Evolutionary conservation across 92 coral and sea anemone genomes (phyloP), one percentile per base, ranked within the genome.

Genomic region (Porites rus): DNA sequence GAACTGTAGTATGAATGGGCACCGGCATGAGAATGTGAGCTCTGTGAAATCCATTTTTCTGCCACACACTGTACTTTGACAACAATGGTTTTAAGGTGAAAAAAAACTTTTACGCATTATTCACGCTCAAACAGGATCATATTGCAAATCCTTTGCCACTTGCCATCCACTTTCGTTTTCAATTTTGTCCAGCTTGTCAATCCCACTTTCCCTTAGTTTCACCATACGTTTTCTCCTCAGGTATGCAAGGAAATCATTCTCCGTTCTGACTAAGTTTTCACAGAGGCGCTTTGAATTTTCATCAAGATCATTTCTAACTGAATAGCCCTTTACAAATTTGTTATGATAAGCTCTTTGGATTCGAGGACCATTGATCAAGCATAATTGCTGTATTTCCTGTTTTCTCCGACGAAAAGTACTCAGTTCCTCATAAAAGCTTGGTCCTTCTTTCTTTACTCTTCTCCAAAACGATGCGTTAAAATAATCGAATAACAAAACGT

Each of bases 251-350:
- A 88, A 93, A 28, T 92, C 84, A 61, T 91, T 81, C 59, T 93
- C 96, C 51, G 75, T 91, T 74, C 94, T 85, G 77, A 92, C 83
- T 83, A 93, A 81, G 28, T 77, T 74, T 82, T 92, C 93, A 74
- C 96, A 93, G 16, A 82, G 72, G 6, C 7, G 61, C 79, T 82
- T 91, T 69, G 84, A 25, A 25, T 78, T 50, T 1, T 28, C 71
- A 59, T 86, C 90, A 9, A 88, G 51, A 17, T 77, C 91, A 3
- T 73, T 69, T 59, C 82, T 81, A 13, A 93, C 43, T 58, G 89
- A 72, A 28, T 93, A 93, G 1, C 96, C 94, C 61, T 93, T 93
- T 2, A 93, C 96, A 72, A 83, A 93, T 28, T 91, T 94, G 9
- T 94, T 92, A 1, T 74, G 75, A 83, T 93, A 93, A 0, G 96